Percentiles rank a stretch among this genome's conserved stretches.
Evolutionary conservation across 92 coral and sea anemone genomes (phyloP).

Genomic region (Palythoa caribaeorum): DNA sequence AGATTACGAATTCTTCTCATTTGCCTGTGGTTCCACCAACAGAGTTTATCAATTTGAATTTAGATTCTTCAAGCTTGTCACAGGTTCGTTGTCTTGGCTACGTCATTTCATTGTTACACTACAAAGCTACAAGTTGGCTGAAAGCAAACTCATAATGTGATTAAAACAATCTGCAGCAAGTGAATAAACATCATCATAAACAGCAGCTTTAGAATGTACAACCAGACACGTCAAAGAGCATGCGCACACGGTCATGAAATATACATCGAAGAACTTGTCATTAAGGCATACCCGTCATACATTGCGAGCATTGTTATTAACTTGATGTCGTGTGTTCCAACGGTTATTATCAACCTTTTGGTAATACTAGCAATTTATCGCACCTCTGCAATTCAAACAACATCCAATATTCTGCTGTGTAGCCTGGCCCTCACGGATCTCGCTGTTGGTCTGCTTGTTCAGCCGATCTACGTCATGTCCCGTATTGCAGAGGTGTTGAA

Average conservation of each 20-base stretch:
- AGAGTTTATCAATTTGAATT: too few relatives aligned
- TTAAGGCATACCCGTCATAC: conserved; percentile 29
- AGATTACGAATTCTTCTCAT: too few relatives aligned
- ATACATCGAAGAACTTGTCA: conserved; percentile 32
- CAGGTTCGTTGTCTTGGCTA: too few relatives aligned
- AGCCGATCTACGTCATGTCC: conserved; percentile 59
- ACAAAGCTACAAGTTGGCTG: not conserved
- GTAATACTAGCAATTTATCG: conserved; percentile 18
- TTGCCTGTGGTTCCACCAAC: too few relatives aligned
- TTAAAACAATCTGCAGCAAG: not conserved
- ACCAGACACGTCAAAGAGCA: conserved; percentile 9
- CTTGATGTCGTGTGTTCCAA: conserved; percentile 20
- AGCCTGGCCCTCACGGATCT: conserved; percentile 65
- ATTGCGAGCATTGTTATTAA: conserved; percentile 40
- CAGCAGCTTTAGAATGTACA: not conserved
- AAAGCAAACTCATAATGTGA: not conserved
- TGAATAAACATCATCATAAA: not conserved
- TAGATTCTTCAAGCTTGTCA: too few relatives aligned
- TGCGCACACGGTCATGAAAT: conserved; percentile 42
- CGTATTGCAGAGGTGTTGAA: conserved; percentile 43
- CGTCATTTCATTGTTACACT: too few relatives aligned
- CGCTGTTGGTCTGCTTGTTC: conserved; percentile 58
- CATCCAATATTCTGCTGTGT: conserved; percentile 62
- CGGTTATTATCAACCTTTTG: conserved; percentile 4
- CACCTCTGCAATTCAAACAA: conserved; percentile 51